Percentiles rank a stretch among this genome's conserved stretches.
phyloP scores from a whole-genome alignment of 2,888 invertebrate genomes.

The Caenorhabditis plicata region DNA sequence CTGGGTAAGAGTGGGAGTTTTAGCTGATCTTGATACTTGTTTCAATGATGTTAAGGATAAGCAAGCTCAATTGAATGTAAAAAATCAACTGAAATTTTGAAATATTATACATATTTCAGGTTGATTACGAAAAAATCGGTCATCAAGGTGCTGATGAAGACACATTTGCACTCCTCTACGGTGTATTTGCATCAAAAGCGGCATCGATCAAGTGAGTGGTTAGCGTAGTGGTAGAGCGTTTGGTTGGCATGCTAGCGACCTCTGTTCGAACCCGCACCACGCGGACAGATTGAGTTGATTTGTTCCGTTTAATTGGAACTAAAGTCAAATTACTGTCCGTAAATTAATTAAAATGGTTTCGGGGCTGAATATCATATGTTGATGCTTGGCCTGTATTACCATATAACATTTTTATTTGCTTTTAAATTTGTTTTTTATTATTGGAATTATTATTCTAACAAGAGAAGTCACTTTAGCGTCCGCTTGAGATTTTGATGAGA shows the following conservation, averaged over 20 bases:
- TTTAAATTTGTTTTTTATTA: slow-evolving; percentile 2
- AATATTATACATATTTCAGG: slow-evolving; percentile 10
- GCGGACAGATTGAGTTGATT: slow-evolving; percentile 29
- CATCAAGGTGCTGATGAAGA: slow-evolving; percentile 56
- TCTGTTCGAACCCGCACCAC: background rate
- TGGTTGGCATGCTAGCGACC: background rate
- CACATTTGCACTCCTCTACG: slow-evolving; percentile 60
- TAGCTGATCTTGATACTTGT: slow-evolving; percentile 55
- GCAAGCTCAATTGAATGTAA: slow-evolving; percentile 39
- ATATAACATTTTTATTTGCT: slow-evolving; percentile 1
- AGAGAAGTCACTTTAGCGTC: no score
- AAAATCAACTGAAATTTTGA: background rate
- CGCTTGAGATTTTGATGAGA: no score
- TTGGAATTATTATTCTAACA: background rate
- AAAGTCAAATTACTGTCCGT: slow-evolving; percentile 32
- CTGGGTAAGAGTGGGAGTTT: slow-evolving; percentile 57
- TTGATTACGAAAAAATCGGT: slow-evolving; percentile 42
- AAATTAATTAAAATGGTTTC: slow-evolving; percentile 19
- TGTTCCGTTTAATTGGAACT: slow-evolving; percentile 3
- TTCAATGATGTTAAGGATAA: slow-evolving; percentile 51
- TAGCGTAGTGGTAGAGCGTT: slow-evolving; percentile 6
- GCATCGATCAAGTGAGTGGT: slow-evolving; percentile 51
- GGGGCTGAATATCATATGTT: background rate
- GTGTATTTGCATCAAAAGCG: slow-evolving; percentile 62
- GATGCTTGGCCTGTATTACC: no score